Evolutionary conservation across 2,888 invertebrate species (phyloP), one percentile per base, ranked within the genome.

Genomic region (Kryphioiulus occultus): DNA sequence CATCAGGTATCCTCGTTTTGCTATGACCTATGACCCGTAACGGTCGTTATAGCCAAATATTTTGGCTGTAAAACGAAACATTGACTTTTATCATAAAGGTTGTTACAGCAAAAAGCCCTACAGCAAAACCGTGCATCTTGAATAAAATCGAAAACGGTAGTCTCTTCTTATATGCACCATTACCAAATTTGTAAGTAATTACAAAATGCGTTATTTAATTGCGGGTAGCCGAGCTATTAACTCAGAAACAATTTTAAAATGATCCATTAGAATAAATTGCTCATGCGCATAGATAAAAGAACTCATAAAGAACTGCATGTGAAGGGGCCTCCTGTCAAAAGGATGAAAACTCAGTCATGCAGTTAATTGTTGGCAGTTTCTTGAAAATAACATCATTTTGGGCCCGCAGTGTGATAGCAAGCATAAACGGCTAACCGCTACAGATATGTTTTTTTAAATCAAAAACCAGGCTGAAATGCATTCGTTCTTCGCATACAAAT

Each of bases 401-500:
- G 68, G 68, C 68, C 26, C 10, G 68, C 68, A 68, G 68, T 68
- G 68, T 68, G 26, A 68, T 68, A 22, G 68, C 22, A 22, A 59
- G 59, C 19, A 59, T 68, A 68, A 68, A 22, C 12, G 68, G 26
- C 68, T 68, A 68, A 68, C 68, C 26, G 26, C 22, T 68, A 68
- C 26, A 68, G 26, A 68, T 68, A 68, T 68, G 22, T 9, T 26
- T 68, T 68, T 22, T 26, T 68, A 9, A 10, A 68, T 26, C 26
- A 68, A 68, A 68, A 68, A 68, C 7, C 68, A 68, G 68, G 68
- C 68, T 26, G 68, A 22, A 26, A 68, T 26, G 68, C 26, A 22
- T 68, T 68, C 68, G 68, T 26, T 68, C 26, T 26, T 68, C 68
- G 68, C 68, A 68, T 68, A 68, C 68, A 68, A 68, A 68, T 68